Conservation (phyloP, 2,113 vertebrate species). For the Emydura subglobosa region DNA sequence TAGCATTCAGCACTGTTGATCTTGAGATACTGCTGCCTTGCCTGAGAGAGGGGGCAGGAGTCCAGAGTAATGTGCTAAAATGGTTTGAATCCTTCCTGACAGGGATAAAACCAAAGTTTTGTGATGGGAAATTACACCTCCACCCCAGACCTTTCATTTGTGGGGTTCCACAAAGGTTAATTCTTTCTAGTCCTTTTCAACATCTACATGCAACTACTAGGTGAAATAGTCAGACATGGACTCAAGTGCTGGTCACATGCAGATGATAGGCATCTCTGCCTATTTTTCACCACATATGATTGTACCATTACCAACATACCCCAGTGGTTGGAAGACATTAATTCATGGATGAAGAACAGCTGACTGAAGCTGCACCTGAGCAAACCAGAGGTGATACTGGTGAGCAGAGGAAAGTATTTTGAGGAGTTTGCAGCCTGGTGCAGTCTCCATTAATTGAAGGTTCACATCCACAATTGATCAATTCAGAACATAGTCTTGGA, state of each 20-base stretch:
- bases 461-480: neutral
- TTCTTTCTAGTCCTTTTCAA: neutral
- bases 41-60: neutral
- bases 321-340: neutral
- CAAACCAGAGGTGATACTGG: neutral
- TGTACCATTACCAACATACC: neutral
- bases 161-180: neutral
- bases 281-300: neutral
- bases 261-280: neutral
- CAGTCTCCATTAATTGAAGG: neutral
- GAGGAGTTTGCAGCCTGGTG: neutral
- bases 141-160: neutral
- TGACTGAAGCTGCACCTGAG: neutral
- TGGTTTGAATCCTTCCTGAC: neutral
- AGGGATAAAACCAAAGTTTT: neutral
- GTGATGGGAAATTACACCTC: neutral
- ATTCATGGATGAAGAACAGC: neutral
- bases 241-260: neutral
- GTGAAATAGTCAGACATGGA: neutral
- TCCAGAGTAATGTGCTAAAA: neutral
- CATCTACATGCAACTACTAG: neutral
- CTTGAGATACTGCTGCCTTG: neutral
- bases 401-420: neutral
- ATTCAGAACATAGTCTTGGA: neutral
- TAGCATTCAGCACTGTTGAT: neutral